Base-by-base conservation (phyloP, 2,797 vertebrate genomes). In the Glyptemys insculpta region DNA sequence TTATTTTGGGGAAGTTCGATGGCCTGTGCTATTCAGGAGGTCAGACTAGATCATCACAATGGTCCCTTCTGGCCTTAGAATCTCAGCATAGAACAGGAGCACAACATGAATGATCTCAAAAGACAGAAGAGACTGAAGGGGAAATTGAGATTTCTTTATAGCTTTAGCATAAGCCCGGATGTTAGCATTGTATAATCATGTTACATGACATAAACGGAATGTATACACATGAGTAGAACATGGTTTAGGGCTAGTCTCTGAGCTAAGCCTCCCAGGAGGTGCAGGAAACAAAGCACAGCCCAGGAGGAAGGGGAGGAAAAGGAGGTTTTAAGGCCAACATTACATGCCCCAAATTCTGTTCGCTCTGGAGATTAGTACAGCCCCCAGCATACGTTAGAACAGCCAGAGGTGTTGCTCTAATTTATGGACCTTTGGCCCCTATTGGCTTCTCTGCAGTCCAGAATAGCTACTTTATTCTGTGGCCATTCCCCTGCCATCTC, bases 161-260 rank as follows among this genome's bases (percentile, higher is more conserved):
- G 34, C n/a, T 68, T 37, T 68, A 68, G 65, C n/a, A 68, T 14
- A 37, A 21, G 18, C 34, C 65, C n/a, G 2, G 6, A 68, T 68
- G n/a, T 72, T 50, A 85, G 0, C n/a, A 5, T 19, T 93, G 37
- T 49, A 44, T 57, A 56, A 87, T 53, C 84, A 91, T 89, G 31
- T 79, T 29, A 57, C n/a, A 18, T 10, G 4, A 41, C 86, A 83
- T 2, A 88, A 8, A 23, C 54, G 8, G 37, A 79, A 94, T 82
- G 0, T 15, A 2, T 47, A 85, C 0, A 0, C 81, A 49, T 81
- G 44, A 49, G 0, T 0, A 6, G 12, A 14, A 2, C 74, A 3
- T 16, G 31, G 5, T 37, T 76, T 59, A 65, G 3, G 41, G 1
- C 68, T 41, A 94, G 16, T 34, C 74, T 41, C 25, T 83, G 50